Evolutionary conservation across 1,140 invertebrate genomes (phyloP).

Genomic region (Drosophila orosa): DNA sequence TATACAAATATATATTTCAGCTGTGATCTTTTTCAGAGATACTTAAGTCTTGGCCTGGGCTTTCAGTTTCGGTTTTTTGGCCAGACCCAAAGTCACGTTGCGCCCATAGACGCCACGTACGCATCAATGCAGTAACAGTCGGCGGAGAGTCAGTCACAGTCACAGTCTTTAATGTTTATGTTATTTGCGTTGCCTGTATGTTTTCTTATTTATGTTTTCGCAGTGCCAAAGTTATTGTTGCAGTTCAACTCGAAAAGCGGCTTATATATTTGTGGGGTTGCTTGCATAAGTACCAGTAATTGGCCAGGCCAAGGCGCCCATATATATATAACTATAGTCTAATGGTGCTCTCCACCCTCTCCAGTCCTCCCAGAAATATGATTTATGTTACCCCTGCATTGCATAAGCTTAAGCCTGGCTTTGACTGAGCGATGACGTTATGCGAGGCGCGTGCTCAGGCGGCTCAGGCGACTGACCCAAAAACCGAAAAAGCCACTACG

Average conservation of each 20-base stretch:
- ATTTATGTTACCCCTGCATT: conserved; percentile 60
- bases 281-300: conserved; percentile 50
- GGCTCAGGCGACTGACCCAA: conserved; percentile 58
- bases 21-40: conserved; percentile 49
- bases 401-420: conserved; percentile 58
- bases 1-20: conserved; percentile 20
- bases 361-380: conserved; percentile 34
- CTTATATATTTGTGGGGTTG: conserved; percentile 18
- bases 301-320: conserved; percentile 47
- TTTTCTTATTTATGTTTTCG: conserved; percentile 58
- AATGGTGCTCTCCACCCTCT: not conserved
- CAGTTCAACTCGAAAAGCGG: conserved; percentile 18
- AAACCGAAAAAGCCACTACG: conserved; percentile 59
- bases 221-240: conserved; percentile 50
- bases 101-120: conserved; percentile 55
- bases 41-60: conserved; percentile 15
- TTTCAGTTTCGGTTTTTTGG: conserved; percentile 22
- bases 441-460: conserved; percentile 66
- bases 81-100: conserved; percentile 60
- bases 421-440: conserved; percentile 45
- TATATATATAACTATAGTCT: conserved; percentile 24
- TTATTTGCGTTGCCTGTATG: conserved; percentile 15
- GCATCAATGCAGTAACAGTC: conserved; percentile 40
- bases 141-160: conserved; percentile 27
- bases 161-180: conserved; percentile 50